Evolutionary conservation across 2,113 vertebrate species (phyloP).

Genomic region (Apodemus speciosus): DNA sequence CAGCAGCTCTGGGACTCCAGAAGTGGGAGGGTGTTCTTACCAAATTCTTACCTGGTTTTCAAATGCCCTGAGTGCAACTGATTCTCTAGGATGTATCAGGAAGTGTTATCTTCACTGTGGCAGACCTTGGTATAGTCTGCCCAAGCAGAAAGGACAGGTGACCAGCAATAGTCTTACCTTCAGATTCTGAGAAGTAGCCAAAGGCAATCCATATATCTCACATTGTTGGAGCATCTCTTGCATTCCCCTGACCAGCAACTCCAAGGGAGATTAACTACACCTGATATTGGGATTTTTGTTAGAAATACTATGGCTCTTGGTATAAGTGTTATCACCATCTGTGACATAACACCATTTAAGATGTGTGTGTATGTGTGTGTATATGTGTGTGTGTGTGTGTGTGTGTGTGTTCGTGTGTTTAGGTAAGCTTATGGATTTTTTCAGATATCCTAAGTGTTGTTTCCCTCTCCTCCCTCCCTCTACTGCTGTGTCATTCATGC

Average conservation of each 20-base stretch:
- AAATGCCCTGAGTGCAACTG: too few species aligned
- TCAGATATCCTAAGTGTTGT: not conserved
- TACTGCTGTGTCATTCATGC: too few species aligned
- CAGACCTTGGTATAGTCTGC: too few species aligned
- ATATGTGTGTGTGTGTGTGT: not conserved
- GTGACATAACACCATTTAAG: not conserved
- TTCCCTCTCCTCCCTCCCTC: not conserved
- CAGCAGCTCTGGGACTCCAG: too few species aligned
- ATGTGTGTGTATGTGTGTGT: too few species aligned
- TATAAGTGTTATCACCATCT: not conserved
- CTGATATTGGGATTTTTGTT: not conserved
- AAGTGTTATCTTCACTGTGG: too few species aligned
- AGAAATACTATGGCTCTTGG: not conserved
- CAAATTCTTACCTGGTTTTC: too few species aligned
- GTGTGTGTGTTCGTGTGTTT: not conserved
- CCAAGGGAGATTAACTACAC: too few species aligned
- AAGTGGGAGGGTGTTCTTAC: too few species aligned
- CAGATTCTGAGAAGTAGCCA: not conserved
- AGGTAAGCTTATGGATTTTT: not conserved
- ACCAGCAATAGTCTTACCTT: not conserved
- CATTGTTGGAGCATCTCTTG: not conserved
- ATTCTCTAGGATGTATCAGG: too few species aligned
- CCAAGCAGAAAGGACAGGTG: too few species aligned
- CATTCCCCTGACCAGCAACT: too few species aligned
- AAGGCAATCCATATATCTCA: not conserved